Evolutionary conservation across 2,113 vertebrate species (phyloP).

Genomic region (Chitala chitala): DNA sequence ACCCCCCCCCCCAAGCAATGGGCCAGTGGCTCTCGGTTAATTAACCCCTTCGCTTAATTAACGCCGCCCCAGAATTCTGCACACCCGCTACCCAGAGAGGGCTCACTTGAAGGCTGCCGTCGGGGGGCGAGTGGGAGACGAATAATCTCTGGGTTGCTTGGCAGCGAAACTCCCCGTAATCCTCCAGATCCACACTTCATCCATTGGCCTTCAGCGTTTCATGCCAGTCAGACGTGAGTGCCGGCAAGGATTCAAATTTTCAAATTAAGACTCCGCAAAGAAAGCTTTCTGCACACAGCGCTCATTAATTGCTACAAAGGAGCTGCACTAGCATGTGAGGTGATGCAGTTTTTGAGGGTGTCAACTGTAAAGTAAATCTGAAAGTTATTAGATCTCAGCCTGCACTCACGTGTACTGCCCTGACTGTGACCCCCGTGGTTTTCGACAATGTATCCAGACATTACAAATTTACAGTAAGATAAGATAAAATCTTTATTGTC

Average conservation of each 20-base stretch:
- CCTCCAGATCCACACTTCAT: background rate
- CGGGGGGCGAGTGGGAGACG: slow-evolving; percentile 4
- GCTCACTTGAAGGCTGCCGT: slow-evolving; percentile 6
- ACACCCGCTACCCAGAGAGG: slow-evolving; percentile 45
- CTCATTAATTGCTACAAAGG: too few relatives aligned
- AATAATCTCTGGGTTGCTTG: slow-evolving; percentile 1
- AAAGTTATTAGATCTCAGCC: too few relatives aligned
- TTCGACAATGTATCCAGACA: too few relatives aligned
- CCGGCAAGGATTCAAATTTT: slow-evolving; percentile 7
- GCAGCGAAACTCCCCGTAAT: background rate
- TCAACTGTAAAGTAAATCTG: too few relatives aligned
- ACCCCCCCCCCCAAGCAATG: slow-evolving; percentile 52
- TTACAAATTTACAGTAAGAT: too few relatives aligned
- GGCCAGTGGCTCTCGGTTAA: slow-evolving; percentile 47
- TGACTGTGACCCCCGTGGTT: too few relatives aligned
- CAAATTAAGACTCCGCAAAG: background rate
- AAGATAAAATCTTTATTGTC: too few relatives aligned
- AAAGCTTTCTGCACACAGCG: background rate
- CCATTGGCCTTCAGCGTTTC: background rate
- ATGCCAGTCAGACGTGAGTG: too few relatives aligned
- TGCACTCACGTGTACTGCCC: too few relatives aligned
- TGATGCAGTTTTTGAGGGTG: too few relatives aligned
- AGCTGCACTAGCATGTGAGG: too few relatives aligned
- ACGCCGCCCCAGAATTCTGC: slow-evolving; percentile 51
- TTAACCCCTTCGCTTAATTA: slow-evolving; percentile 74